Evolutionary conservation across 2,888 invertebrate species (phyloP).

Genomic region (Tachina fera): DNA sequence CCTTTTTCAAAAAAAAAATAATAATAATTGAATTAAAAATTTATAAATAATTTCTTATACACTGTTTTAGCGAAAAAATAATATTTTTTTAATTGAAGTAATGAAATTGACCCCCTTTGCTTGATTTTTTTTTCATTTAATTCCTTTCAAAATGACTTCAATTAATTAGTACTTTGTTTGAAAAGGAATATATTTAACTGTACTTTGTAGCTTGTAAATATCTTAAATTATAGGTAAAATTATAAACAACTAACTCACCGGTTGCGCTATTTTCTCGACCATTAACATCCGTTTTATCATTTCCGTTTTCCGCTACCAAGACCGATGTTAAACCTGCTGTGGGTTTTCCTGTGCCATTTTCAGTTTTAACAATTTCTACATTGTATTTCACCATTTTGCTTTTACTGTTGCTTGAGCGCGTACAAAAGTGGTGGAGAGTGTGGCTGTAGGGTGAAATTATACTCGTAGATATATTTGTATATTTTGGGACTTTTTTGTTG

Average conservation of each 20-base stretch:
- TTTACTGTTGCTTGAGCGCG: neutral
- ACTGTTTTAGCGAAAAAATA: neutral
- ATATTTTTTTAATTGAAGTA: conserved; percentile 5
- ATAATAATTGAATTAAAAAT: no score
- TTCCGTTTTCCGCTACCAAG: conserved; percentile 53
- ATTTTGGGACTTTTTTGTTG: conserved; percentile 8
- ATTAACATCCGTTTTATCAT: conserved; percentile 72
- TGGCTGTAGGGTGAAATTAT: neutral
- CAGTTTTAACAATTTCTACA: conserved; percentile 78
- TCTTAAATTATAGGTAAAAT: conserved; percentile 7
- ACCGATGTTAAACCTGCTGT: conserved; percentile 72
- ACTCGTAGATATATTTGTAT: neutral
- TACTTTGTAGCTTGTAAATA: no score
- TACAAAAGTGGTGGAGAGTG: neutral
- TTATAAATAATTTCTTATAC: neutral
- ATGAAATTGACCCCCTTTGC: conserved; percentile 51
- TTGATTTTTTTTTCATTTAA: neutral
- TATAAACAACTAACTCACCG: conserved; percentile 75
- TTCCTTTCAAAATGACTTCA: neutral
- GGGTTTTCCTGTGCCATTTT: conserved; percentile 77
- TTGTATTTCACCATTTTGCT: conserved; percentile 77
- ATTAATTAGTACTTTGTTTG: neutral
- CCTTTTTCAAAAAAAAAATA: no score
- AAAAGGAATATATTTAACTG: neutral
- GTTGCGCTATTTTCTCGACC: conserved; percentile 79